Percentiles rank a stretch among this genome's conserved stretches.
phyloP scores from a whole-genome alignment of 1,140 invertebrate genomes.

The Drosophila biarmipes region DNA sequence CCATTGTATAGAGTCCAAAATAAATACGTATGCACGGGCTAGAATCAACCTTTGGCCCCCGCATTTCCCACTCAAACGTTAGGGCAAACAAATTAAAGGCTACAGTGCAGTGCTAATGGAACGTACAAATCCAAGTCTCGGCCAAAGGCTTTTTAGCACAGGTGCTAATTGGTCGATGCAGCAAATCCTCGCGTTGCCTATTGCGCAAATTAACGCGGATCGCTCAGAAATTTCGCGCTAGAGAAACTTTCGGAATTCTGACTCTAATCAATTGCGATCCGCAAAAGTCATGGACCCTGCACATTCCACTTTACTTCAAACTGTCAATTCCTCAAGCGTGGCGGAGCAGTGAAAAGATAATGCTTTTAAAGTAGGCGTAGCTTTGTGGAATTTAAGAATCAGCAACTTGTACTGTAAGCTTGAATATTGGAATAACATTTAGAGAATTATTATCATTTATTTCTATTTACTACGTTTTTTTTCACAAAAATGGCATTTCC shows the following conservation, averaged over 20 bases:
- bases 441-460: background rate
- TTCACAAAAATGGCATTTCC: background rate
- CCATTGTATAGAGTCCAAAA: slow-evolving; percentile 46
- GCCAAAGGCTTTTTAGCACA: slow-evolving; percentile 44
- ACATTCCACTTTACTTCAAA: slow-evolving; percentile 23
- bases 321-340: slow-evolving; percentile 14
- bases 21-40: slow-evolving; percentile 23
- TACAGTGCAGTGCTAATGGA: slow-evolving; percentile 45
- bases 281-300: slow-evolving; percentile 32
- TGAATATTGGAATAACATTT: background rate
- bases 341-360: slow-evolving; percentile 1
- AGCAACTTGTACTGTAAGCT: background rate
- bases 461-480: background rate
- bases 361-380: background rate
- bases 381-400: background rate
- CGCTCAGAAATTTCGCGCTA: slow-evolving; percentile 59
- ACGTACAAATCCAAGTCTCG: slow-evolving; percentile 33
- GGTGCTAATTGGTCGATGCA: slow-evolving; percentile 63
- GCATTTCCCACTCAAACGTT: slow-evolving; percentile 12
- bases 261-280: slow-evolving; percentile 38
- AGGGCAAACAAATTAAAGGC: slow-evolving; percentile 42
- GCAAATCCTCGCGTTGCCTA: slow-evolving; percentile 33
- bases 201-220: slow-evolving; percentile 51
- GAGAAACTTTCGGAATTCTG: slow-evolving; percentile 40
- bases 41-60: slow-evolving; percentile 17